Evolutionary conservation across 1,140 invertebrate genomes (phyloP), one percentile per base, ranked within the genome.

Genomic region (Cylas formicarius): DNA sequence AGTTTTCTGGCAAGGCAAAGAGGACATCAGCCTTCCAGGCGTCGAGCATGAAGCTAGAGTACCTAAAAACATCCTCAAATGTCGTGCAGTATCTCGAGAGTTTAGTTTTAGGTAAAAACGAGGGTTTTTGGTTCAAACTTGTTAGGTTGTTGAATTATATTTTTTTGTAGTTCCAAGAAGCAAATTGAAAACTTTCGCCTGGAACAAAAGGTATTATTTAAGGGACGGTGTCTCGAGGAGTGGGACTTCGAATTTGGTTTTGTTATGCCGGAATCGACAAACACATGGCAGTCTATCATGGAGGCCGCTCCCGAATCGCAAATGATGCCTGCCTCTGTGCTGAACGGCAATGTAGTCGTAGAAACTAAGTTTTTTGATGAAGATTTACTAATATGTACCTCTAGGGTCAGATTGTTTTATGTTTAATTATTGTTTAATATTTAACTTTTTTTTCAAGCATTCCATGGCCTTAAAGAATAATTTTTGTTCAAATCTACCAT

Each of bases 181-280:
- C 76, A 87, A 8, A 92, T 99, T 80, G 91, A 98, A 55, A 91
- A 92, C 64, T 97, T 99, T 70, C 74, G 94, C 55, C 70, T 99
- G 31, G 94, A 99, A 69, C 97, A 83, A 77, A 77, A 75, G 71
- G 71, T 85, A 4, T 67, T 84, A 20, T 86, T 85, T 63, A 85
- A 86, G 65, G 86, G 84, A 1, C 72, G 84, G 42, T 87, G 84
- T 59, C 72, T 91, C 50, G 88, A 93, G 74, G 93, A 99, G 71
- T 99, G 96, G 96, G 90, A 88, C 67, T 99, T 99, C 70, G 93
- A 99, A 65, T 98, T 99, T 80, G 97, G 97, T 26, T 97, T 93
- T 71, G 95, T 99, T 1, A 97, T 98, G 60, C 90, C 94, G 13
- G 93, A 94, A 57, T 98, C 95, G 13, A 98, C 94, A 28, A 99